Base-by-base conservation (phyloP, 1,140 invertebrate genomes). In the Drosophila grimshawi region DNA sequence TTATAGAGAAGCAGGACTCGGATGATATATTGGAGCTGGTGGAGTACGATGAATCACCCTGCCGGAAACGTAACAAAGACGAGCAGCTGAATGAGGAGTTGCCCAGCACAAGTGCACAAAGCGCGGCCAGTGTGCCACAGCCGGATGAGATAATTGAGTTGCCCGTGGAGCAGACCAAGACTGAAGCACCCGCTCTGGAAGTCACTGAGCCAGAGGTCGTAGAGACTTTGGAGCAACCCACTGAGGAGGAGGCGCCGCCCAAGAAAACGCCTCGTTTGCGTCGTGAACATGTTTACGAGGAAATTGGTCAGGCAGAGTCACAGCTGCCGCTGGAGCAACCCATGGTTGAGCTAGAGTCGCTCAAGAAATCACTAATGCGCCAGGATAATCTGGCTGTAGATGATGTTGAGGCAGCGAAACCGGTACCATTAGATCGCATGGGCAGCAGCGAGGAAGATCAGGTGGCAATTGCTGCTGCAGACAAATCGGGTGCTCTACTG, bases 211-310 rank as follows among this genome's bases (percentile, higher is more conserved):
- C 73, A 5, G 65, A 5, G 8, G 52, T 55, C 52, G 48, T 92
- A 8, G 93, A 93, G 7, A 85, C 93, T 75, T 74, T 92, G 52
- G 92, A 61, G 11, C 5, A 49, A 32, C 11, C 45, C 5, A n/a
- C 11, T 0, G 68, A 53, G 27, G 52, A 8, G 11, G 60, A 70
- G 11, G 46, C 72, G 7, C 86, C 90, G n/a, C 92, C 91, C 3
- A 89, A 81, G 73, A 92, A 92, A 56, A 72, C 92, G 2, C 86
- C 91, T 5, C 93, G 93, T 52, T 92, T 93, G 74, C 94, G 92
- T 53, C 93, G 94, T 74, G 94, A 94, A 68, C 94, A 94, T 76
- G 93, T 94, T 60, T 94, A 94, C 69, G 94, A 94, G 80, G 94
- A 94, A 69, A 94, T 94, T 60, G 79, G 74, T n/a, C 72, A 82